A percentile compares a stretch with the other conserved stretches of the same genome.
Conservation (phyloP, 2,113 vertebrate species). For the Chionomys nivalis region DNA sequence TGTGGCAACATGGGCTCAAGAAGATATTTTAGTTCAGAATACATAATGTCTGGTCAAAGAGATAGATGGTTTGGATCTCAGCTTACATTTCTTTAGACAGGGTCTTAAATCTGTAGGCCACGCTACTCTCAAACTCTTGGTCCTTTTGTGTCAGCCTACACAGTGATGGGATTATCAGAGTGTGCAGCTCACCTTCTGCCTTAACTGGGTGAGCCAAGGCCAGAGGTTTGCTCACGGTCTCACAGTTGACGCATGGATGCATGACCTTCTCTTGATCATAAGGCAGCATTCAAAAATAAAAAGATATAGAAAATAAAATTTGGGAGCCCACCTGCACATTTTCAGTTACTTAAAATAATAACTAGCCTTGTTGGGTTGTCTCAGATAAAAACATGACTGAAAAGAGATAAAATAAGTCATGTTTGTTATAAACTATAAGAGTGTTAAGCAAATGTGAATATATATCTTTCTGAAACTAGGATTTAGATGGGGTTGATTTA, state of each 20-base stretch:
- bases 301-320: neutral
- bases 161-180: neutral
- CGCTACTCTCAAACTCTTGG: neutral
- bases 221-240: neutral
- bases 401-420: constrained; percentile 48
- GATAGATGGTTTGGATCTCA: neutral
- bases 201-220: neutral
- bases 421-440: constrained; percentile 34
- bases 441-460: constrained; percentile 18
- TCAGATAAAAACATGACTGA: neutral
- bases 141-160: neutral
- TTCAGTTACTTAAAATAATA: neutral
- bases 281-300: neutral
- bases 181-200: neutral
- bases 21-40: neutral
- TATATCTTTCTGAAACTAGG: constrained; percentile 7
- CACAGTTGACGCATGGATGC: neutral
- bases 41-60: neutral
- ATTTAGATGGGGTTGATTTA: neutral
- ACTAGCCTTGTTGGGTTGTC: neutral
- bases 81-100: neutral
- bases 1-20: neutral
- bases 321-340: neutral
- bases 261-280: neutral
- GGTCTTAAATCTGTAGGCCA: neutral